Percentiles rank a stretch among this genome's conserved stretches.
These are phyloP conservation scores for Pristionchus entomophagus DNA, from an alignment of 2,888 invertebrate genomes.

Conservation along the genomic window DNA sequence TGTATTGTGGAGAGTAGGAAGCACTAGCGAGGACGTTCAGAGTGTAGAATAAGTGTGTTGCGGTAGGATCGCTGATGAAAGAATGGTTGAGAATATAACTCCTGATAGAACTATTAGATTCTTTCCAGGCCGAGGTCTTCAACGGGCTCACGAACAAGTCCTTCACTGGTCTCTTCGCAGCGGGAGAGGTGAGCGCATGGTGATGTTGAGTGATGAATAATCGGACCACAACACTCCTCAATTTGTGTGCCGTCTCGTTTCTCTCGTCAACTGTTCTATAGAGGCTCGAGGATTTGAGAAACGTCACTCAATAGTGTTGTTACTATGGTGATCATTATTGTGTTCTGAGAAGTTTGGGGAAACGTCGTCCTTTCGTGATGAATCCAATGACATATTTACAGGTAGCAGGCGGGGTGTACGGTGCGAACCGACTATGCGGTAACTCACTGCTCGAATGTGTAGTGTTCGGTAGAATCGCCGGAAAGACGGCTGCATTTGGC, in stretches of 20 bases:
- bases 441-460: slow-evolving; percentile 76
- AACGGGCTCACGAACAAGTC: slow-evolving; percentile 67
- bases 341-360: too few species aligned
- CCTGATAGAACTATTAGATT: background rate
- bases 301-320: too few species aligned
- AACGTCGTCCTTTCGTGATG: background rate
- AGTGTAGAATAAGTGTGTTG: too few species aligned
- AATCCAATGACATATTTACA: background rate
- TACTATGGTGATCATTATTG: too few species aligned
- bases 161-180: slow-evolving; percentile 73
- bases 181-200: slow-evolving; percentile 71
- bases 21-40: too few species aligned
- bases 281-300: too few species aligned
- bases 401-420: slow-evolving; percentile 73
- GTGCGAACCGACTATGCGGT: slow-evolving; percentile 74
- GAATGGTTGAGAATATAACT: too few species aligned
- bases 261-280: too few species aligned
- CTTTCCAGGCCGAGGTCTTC: slow-evolving; percentile 63
- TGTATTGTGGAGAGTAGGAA: background rate
- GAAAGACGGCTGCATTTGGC: slow-evolving; percentile 66
- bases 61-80: too few species aligned
- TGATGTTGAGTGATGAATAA: background rate
- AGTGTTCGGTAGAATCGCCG: slow-evolving; percentile 75
- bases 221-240: background rate
- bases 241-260: too few species aligned